Conservation (phyloP, 2,888 invertebrate genomes). For the Drosophila ezoana region DNA sequence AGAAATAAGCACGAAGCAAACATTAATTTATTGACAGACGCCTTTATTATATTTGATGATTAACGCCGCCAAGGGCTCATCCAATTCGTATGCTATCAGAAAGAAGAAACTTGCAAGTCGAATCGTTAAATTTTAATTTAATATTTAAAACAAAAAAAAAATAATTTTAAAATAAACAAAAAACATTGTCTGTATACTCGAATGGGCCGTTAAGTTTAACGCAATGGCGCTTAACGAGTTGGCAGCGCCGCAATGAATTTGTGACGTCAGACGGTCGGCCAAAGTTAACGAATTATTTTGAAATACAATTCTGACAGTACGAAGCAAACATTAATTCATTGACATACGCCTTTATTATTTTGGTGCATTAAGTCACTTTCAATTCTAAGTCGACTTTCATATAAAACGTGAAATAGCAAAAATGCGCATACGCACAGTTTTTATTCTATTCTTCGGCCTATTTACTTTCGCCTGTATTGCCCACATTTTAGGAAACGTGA, state of each 20-base stretch:
- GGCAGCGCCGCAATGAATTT: slow-evolving; percentile 9
- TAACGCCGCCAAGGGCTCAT: slow-evolving; percentile 99
- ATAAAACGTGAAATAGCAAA: slow-evolving; percentile 1
- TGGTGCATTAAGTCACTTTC: neutral
- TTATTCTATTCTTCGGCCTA: slow-evolving; percentile 83
- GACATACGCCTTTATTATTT: neutral
- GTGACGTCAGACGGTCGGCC: neutral
- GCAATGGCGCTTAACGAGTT: neutral
- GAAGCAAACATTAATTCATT: neutral
- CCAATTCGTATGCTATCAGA: slow-evolving; percentile 99
- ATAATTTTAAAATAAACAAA: neutral
- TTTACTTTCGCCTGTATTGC: slow-evolving; percentile 85
- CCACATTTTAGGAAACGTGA: slow-evolving; percentile 86
- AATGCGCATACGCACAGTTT: slow-evolving; percentile 24
- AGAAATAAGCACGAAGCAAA: neutral
- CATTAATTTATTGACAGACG: no score
- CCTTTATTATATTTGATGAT: no score
- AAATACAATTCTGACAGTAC: slow-evolving; percentile 3
- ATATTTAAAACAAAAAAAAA: slow-evolving; percentile 8
- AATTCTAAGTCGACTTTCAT: neutral
- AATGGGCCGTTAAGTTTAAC: slow-evolving; percentile 1
- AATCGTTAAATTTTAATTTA: slow-evolving; percentile 93
- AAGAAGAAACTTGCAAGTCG: slow-evolving; percentile 99
- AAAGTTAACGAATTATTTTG: neutral
- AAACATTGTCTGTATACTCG: neutral